Evolutionary conservation across 2,888 invertebrate species (phyloP).

Genomic region (Cephus spinipes): DNA sequence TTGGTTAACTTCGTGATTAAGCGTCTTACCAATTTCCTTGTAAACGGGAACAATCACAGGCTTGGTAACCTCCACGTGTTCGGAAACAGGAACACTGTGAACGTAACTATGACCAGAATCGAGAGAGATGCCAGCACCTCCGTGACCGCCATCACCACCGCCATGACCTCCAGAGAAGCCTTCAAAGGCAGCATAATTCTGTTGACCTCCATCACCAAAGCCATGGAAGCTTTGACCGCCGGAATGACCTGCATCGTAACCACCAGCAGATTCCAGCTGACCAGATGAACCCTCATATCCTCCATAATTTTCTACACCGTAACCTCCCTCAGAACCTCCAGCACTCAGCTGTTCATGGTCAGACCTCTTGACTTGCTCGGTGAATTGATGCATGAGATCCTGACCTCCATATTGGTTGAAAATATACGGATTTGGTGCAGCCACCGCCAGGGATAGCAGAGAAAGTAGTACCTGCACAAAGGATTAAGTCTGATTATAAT

Average conservation of each 20-base stretch:
- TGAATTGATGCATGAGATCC: constrained; percentile 25
- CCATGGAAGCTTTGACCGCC: constrained; percentile 24
- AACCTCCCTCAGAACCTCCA: constrained; percentile 49
- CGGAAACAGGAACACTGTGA: constrained; percentile 70
- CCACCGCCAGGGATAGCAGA: constrained; percentile 44
- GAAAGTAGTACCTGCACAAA: constrained; percentile 47
- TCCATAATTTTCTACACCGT: constrained; percentile 32
- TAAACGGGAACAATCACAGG: constrained; percentile 77
- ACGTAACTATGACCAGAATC: constrained; percentile 65
- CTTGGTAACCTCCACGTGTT: constrained; percentile 77
- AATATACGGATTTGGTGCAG: constrained; percentile 45
- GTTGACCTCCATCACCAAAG: constrained; percentile 41
- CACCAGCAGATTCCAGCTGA: constrained; percentile 27
- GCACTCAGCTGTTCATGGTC: constrained; percentile 53
- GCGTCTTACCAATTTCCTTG: constrained; percentile 72
- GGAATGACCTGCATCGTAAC: constrained; percentile 38
- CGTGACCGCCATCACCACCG: constrained; percentile 53
- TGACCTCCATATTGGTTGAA: constrained; percentile 44
- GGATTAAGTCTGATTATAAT: neutral
- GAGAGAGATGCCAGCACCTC: constrained; percentile 53
- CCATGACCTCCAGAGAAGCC: constrained; percentile 45
- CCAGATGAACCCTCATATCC: constrained; percentile 12
- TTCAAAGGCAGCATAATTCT: constrained; percentile 45
- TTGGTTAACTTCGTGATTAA: neutral
- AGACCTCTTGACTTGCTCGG: constrained; percentile 50